Percentiles rank a stretch among this genome's conserved stretches.
Evolutionary conservation across 92 coral and sea anemone species (phyloP).

Genomic region (Palythoa grandis): DNA sequence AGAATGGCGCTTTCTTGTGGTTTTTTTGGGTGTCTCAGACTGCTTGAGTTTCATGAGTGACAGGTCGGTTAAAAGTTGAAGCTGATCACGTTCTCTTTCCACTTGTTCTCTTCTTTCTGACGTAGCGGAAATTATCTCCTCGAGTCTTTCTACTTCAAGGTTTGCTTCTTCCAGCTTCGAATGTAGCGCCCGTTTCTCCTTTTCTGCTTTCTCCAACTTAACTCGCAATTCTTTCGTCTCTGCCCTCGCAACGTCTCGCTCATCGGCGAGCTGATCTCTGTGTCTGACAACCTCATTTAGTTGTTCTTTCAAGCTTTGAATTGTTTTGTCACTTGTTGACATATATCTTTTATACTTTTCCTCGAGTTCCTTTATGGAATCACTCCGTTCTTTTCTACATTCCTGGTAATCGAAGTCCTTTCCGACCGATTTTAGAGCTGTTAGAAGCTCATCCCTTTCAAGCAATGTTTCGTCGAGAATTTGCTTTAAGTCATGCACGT

Average conservation of each 20-base stretch:
- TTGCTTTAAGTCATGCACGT: conserved; percentile 67
- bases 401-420: conserved; percentile 63
- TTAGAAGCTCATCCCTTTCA: conserved; percentile 80
- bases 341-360: conserved; percentile 77
- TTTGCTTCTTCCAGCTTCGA: conserved; percentile 77
- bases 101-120: conserved; percentile 74
- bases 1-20: conserved; percentile 57
- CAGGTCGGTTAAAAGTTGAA: conserved; percentile 83
- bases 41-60: conserved; percentile 87
- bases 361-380: conserved; percentile 74
- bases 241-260: conserved; percentile 56
- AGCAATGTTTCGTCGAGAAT: conserved; percentile 77
- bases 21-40: conserved; percentile 79
- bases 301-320: conserved; percentile 81
- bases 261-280: conserved; percentile 63
- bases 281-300: conserved; percentile 67
- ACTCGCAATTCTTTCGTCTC: conserved; percentile 64
- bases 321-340: conserved; percentile 82
- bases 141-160: conserved; percentile 81
- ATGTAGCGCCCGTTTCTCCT: conserved; percentile 67
- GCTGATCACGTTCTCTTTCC: conserved; percentile 87
- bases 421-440: conserved; percentile 77
- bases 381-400: conserved; percentile 55
- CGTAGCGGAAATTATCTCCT: conserved; percentile 75
- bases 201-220: conserved; percentile 64